Evolutionary conservation across 2,888 invertebrate species (phyloP).

Genomic region (Fissipunctia ypsillon): DNA sequence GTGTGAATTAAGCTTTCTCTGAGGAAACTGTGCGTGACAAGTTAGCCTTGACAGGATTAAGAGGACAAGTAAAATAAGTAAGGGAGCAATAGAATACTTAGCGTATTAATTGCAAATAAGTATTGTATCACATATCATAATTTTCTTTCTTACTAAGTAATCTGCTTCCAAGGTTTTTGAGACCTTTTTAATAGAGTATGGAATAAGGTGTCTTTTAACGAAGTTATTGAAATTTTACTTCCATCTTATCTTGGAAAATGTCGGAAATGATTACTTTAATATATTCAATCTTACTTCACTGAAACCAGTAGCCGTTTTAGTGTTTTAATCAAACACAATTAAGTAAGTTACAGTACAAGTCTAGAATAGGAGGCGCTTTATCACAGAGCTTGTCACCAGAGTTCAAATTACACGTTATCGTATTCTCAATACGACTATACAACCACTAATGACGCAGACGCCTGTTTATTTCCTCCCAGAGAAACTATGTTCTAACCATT

Average conservation of each 20-base stretch:
- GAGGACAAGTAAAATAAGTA: background rate
- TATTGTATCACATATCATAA: background rate
- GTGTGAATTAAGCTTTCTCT: conserved; percentile 17
- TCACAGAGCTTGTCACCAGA: conserved; percentile 37
- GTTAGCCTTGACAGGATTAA: conserved; percentile 24
- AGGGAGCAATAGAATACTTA: background rate
- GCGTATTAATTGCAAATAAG: background rate
- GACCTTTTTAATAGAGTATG: background rate
- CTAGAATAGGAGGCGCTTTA: conserved; percentile 26
- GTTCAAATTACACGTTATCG: conserved; percentile 50
- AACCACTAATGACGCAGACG: conserved; percentile 48
- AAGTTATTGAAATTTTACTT: background rate
- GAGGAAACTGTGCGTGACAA: conserved; percentile 20
- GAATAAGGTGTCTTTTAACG: background rate
- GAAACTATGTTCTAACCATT: conserved; percentile 56
- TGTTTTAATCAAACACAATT: conserved; percentile 24
- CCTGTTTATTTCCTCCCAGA: conserved; percentile 51
- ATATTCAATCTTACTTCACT: background rate
- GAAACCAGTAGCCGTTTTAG: background rate
- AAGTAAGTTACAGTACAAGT: conserved; percentile 6
- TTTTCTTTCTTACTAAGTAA: background rate
- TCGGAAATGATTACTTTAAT: background rate
- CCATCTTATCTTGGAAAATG: background rate
- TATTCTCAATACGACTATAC: conserved; percentile 46
- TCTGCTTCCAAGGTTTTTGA: background rate